These are phyloP conservation scores for Pachypanchax playfairii DNA, from an alignment of 2,113 vertebrate genomes.

Conservation along the genomic window DNA sequence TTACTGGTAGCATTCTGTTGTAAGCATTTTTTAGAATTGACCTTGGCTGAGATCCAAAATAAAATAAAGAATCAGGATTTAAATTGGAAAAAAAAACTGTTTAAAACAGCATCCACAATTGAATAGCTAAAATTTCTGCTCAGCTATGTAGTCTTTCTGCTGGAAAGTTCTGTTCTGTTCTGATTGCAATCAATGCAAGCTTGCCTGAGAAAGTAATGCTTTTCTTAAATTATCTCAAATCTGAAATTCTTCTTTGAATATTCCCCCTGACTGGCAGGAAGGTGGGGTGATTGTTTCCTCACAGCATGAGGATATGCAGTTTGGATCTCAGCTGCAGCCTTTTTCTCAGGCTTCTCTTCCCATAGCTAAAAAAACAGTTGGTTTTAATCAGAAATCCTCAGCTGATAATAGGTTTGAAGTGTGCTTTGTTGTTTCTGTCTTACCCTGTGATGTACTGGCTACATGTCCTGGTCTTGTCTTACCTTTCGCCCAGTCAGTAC, in stretches of 20 bases:
- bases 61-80: background rate
- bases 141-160: no score
- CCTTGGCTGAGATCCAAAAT: slow-evolving; percentile 1
- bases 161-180: no score
- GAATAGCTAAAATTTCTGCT: background rate
- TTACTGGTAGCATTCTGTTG: background rate
- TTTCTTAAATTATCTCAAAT: no score
- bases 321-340: no score
- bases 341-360: background rate
- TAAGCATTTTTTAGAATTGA: slow-evolving; percentile 4
- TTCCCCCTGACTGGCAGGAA: background rate
- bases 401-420: background rate
- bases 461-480: background rate
- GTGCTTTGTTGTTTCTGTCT: background rate
- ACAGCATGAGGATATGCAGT: no score
- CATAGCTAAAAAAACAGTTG: background rate
- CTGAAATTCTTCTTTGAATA: no score
- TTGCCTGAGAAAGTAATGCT: no score
- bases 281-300: no score
- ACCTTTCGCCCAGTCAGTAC: background rate
- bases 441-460: background rate
- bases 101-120: background rate
- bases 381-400: background rate
- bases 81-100: no score
- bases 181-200: no score